Evolutionary conservation across 1,140 invertebrate species (phyloP), one percentile per base, ranked within the genome.

Genomic region (Drosophila setifemur): DNA sequence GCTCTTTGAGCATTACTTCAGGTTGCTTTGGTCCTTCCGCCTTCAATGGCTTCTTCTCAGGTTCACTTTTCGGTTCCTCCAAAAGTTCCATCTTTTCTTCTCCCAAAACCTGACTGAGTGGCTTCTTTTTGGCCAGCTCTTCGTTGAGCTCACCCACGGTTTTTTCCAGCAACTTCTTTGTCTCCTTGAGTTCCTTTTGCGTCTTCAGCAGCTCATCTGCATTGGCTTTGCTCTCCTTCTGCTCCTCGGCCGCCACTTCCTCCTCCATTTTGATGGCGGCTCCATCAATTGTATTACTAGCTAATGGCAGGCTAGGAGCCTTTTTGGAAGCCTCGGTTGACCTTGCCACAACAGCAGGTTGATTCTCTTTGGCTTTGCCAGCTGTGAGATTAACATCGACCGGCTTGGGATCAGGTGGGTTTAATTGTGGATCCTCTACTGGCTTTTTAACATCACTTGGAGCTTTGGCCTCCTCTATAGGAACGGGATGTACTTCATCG

Each of bases 161-260:
- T 45, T 91, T 78, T 37, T 90, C 83, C 52, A 92, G 71, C 49
- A 93, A 91, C 33, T 94, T 87, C 76, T 94, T 91, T 28, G 92
- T 90, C 63, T 92, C 88, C 60, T 93, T 91, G 6, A 94, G 87
- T 73, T 93, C 92, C 39, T 92, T 90, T 16, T 93, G 75, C 44
- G 91, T 83, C 60, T 88, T 70, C 0, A 71, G 58, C 18, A 91
- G 89, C 47, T 92, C 81, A 12, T 92, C 91, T 4, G 89, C 88
- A 49, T 90, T 82, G 21, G 91, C 88, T 64, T 91, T 89, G 19
- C 86, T 69, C 23, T 91, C 91, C 54, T 88, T 78, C 45, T 90
- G 77, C 58, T 91, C 91, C 35, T 91, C 90, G 18, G 92, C 90
- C 7, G 91, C 88, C 68, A 93, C 91, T 43, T 92, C 90, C 29